Base-by-base conservation (phyloP, 2,888 invertebrate species). In the Ecliptopera silaceata region DNA sequence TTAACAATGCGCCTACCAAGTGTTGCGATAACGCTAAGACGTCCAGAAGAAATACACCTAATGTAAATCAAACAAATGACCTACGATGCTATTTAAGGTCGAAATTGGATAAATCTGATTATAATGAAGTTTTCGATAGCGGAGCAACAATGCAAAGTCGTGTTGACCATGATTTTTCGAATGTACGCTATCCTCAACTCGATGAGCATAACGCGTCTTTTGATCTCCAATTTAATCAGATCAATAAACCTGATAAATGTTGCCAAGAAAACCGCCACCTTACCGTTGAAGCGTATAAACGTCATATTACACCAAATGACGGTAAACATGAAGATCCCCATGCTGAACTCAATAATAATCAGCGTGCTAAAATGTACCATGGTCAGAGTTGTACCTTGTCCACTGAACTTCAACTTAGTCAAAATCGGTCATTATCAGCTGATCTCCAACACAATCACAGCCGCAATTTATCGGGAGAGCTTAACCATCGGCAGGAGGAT, bases 1-100 rank as follows among this genome's bases (percentile, higher is more conserved):
- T n/a, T 12, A 5, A 29, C 6, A 22, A 20, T 0, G 18, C 12
- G 1, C 18, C 31, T 45, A 2, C 4, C 10, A n/a, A 46, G 4
- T 22, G 12, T n/a, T 22, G 2, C 1, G 18, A 17, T 22, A 20
- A 32, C 15, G 22, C 3, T 8, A 22, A 36, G n/a, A 15, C 36
- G 15, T 36, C 12, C 5, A 2, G 4, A 4, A 6, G n/a, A 15
- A 45, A 39, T 8, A 20, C 31, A 29, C 10, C 17, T 18, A 17
- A 39, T 17, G 3, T 41, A 4, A 41, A 22, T 3, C 11, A 39
- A 12, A 15, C 52, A 0, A 32, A n/a, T 22, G 53, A 53, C 26
- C 34, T 53, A 17, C 53, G 53, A 12, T 32, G 15, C 15, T 46
- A 34, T 22, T 53, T 53, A 34, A 32, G 6, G 17, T 41, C 46